Evolutionary conservation across 2,888 invertebrate genomes (phyloP), one percentile per base, ranked within the genome.

Genomic region (Agriopis leucophaearia): DNA sequence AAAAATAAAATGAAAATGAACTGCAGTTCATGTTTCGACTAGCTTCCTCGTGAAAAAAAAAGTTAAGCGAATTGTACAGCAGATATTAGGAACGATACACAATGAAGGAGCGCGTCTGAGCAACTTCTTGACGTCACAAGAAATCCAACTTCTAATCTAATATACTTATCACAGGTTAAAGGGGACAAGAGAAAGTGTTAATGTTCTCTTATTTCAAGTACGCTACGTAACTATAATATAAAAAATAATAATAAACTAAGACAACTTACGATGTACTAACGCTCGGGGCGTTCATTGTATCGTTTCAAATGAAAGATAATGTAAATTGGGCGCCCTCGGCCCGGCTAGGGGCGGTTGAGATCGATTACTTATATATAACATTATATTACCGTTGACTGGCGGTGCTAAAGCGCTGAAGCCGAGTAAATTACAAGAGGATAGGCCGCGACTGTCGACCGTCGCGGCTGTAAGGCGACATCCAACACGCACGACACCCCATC

Each of bases 151-250:
- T 87, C 79, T 79, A 82, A 82, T 91, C 92, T 93, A 93, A 92
- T 89, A 89, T 94, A 93, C 93, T 94, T 94, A 94, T 94, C 93
- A 94, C 93, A 94, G 93, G 93, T 94, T 91, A 92, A 84, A 91
- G 90, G 92, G 93, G 92, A 92, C 92, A 92, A 92, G 92, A 93
- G 91, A 92, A 91, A 92, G 88, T 91, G 90, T 90, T 88, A 92
- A 89, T 89, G 89, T 91, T 92, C 92, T 93, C 92, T 91, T 88
- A 87, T 88, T 89, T 88, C 88, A 88, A 89, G 86, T 85, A 85
- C 79, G 81, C 84, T 82, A 83, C 78, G 84, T 85, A 81, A 84
- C 78, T 74, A 18, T 59, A 44, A 77, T 72, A 79, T 83, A 85
- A 73, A 69, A 86, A 83, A 84, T 87, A 90, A 55, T 87, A 90